Conservation (phyloP, 2,888 invertebrate genomes). For the Mythimna ferrago region DNA sequence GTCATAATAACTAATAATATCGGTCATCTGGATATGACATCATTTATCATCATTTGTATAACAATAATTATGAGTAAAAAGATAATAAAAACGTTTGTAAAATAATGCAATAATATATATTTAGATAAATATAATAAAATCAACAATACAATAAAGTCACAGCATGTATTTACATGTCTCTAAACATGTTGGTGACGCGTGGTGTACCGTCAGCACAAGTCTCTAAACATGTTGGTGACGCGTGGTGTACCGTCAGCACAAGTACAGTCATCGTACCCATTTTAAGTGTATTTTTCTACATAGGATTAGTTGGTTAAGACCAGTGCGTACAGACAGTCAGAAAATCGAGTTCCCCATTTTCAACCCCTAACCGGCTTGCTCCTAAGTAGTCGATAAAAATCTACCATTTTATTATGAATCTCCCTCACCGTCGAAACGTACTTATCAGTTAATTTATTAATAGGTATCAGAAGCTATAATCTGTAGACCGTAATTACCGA, state of each 20-base stretch:
- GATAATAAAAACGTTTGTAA: conserved; percentile 74
- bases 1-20: conserved; percentile 76
- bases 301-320: conserved; percentile 78
- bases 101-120: conserved; percentile 69
- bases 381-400: conserved; percentile 74
- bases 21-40: conserved; percentile 84
- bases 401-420: conserved; percentile 75
- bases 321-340: conserved; percentile 67
- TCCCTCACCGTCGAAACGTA: conserved; percentile 67
- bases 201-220: conserved; percentile 73
- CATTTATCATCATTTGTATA: conserved; percentile 77
- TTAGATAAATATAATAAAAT: conserved; percentile 73
- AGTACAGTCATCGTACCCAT: conserved; percentile 81
- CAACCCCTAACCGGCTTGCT: conserved; percentile 60
- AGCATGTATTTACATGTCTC: conserved; percentile 79
- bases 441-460: conserved; percentile 73
- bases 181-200: conserved; percentile 72
- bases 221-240: conserved; percentile 73
- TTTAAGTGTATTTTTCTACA: conserved; percentile 78
- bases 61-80: conserved; percentile 76
- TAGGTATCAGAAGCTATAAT: conserved; percentile 79
- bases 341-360: conserved; percentile 34
- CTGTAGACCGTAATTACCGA: conserved; percentile 68
- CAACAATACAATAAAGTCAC: conserved; percentile 85
- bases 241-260: conserved; percentile 70